Conservation (phyloP, 2,113 vertebrate species). For the Nothoprocta perdicaria region DNA sequence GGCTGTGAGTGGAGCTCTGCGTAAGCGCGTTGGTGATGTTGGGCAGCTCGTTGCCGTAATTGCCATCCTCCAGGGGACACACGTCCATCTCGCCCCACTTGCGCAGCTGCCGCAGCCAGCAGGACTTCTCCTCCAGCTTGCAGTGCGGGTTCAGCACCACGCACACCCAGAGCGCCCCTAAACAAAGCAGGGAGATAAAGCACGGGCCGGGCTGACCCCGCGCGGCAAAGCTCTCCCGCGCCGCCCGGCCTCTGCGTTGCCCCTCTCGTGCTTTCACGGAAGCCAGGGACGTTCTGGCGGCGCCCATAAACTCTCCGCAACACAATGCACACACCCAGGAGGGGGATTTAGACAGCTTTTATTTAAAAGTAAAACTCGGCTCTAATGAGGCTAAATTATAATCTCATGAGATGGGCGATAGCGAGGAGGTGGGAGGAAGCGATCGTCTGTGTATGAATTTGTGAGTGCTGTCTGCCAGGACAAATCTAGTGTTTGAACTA, state of each 20-base stretch:
- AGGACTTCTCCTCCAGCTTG: slow-evolving; percentile 94
- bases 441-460: slow-evolving; percentile 7
- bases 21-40: slow-evolving; percentile 97
- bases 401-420: slow-evolving; percentile 62
- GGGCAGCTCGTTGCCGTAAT: slow-evolving; percentile 95
- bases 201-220: background rate
- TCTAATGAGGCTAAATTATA: slow-evolving; percentile 67
- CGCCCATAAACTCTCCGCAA: slow-evolving; percentile 38
- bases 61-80: slow-evolving; percentile 96
- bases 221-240: background rate
- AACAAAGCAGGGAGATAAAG: slow-evolving; percentile 59
- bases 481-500: slow-evolving; percentile 70
- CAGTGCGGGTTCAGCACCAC: slow-evolving; percentile 98
- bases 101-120: slow-evolving; percentile 94
- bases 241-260: background rate
- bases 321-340: background rate
- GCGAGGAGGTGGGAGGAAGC: slow-evolving; percentile 50
- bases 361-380: slow-evolving; percentile 57
- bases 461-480: slow-evolving; percentile 68
- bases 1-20: slow-evolving; percentile 87
- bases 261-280: background rate
- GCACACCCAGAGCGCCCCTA: slow-evolving; percentile 98
- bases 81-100: slow-evolving; percentile 97
- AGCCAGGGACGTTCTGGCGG: slow-evolving; percentile 24
- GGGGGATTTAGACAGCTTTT: slow-evolving; percentile 57